Percentiles rank a stretch among this genome's conserved stretches.
Evolutionary conservation across 2,113 vertebrate species (phyloP).

Genomic region (Apodemus sylvaticus): DNA sequence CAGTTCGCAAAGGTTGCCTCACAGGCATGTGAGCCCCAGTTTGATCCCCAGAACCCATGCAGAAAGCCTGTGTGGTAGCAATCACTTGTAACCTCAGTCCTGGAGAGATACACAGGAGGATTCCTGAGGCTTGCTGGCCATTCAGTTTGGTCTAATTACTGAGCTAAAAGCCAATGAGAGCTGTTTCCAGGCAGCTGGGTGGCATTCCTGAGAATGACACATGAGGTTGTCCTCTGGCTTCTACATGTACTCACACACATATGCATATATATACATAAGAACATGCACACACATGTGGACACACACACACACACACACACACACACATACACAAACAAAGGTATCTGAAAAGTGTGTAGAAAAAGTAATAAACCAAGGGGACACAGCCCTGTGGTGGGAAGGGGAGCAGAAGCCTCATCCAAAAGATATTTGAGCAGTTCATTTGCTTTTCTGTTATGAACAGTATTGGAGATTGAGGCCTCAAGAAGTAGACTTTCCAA

Average conservation of each 20-base stretch:
- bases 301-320: not conserved
- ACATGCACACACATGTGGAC: too few species aligned
- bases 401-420: not conserved
- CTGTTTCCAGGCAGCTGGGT: not conserved
- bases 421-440: not conserved
- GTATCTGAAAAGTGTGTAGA: not conserved
- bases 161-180: not conserved
- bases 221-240: too few species aligned
- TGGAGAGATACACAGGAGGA: not conserved
- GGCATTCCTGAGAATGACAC: too few species aligned
- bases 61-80: not conserved
- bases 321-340: not conserved
- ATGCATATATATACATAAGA: too few species aligned
- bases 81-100: not conserved
- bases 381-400: not conserved
- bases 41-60: not conserved
- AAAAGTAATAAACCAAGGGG: not conserved
- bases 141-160: not conserved
- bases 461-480: not conserved
- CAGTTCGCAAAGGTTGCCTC: not conserved
- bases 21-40: not conserved
- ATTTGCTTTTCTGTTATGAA: not conserved
- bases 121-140: not conserved
- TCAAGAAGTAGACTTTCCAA: not conserved
- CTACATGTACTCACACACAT: not conserved